phyloP scores from a whole-genome alignment of 1,140 invertebrate genomes.

The Drosophila pachea region DNA sequence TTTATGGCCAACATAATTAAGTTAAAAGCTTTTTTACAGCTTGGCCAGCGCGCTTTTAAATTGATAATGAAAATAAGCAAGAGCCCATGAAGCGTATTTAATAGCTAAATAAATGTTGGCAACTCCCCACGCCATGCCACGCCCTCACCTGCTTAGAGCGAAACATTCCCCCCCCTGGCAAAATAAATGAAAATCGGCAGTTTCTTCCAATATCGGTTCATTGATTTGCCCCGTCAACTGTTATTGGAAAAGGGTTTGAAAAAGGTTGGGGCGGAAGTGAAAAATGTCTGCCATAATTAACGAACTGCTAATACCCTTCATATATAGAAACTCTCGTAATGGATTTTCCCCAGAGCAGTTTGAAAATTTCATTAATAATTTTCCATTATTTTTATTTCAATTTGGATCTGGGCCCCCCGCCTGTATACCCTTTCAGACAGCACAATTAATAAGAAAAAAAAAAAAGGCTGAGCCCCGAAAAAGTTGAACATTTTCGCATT shows the following conservation, averaged over 20 bases:
- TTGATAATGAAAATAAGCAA: conserved; percentile 76
- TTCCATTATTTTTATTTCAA: no score
- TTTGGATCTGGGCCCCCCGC: neutral
- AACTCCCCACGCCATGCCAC: conserved; percentile 12
- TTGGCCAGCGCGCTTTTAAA: conserved; percentile 57
- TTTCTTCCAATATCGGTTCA: conserved; percentile 43
- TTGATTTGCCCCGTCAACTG: conserved; percentile 49
- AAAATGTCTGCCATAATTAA: neutral
- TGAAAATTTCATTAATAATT: no score
- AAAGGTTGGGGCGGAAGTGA: neutral
- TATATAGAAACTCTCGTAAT: neutral
- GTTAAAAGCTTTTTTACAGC: conserved; percentile 76
- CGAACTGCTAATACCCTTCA: conserved; percentile 1
- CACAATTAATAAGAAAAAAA: conserved; percentile 69
- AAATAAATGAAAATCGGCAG: conserved; percentile 46
- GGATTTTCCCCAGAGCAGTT: no score
- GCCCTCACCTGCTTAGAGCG: conserved; percentile 29
- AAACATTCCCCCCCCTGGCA: conserved; percentile 9
- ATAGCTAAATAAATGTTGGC: conserved; percentile 72
- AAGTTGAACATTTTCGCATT: conserved; percentile 42
- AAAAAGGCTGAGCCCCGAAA: conserved; percentile 52
- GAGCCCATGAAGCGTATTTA: conserved; percentile 72
- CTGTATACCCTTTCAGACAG: conserved; percentile 17
- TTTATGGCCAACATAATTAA: conserved; percentile 77
- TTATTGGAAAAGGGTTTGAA: conserved; percentile 36